phyloP scores from a whole-genome alignment of 2,888 invertebrate species.

The Leucophenga montana region DNA sequence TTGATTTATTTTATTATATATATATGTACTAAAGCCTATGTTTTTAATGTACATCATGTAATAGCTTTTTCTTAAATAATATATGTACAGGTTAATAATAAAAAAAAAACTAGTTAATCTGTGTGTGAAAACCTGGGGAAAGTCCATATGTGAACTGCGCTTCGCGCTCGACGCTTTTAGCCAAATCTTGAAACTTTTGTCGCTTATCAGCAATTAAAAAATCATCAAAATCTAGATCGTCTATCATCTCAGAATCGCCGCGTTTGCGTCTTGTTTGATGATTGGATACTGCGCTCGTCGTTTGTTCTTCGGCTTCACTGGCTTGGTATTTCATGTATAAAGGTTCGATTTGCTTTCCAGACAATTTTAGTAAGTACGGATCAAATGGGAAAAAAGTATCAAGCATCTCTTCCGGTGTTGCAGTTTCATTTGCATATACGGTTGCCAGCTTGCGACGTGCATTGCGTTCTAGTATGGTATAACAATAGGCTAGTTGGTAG shows the following conservation, averaged over 20 bases:
- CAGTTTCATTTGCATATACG: conserved; percentile 75
- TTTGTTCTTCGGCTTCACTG: conserved; percentile 61
- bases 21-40: too few relatives aligned
- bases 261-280: conserved; percentile 59
- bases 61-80: background rate
- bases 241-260: conserved; percentile 69
- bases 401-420: conserved; percentile 73
- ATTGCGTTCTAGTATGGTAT: conserved; percentile 91
- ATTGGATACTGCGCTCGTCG: conserved; percentile 11
- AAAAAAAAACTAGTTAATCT: conserved; percentile 21
- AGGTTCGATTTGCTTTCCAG: conserved; percentile 71
- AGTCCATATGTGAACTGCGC: conserved; percentile 68
- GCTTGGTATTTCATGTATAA: conserved; percentile 75
- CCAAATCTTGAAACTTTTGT: conserved; percentile 57
- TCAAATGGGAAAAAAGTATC: conserved; percentile 92
- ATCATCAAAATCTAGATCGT: conserved; percentile 68
- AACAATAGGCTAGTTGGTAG: conserved; percentile 94
- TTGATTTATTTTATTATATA: too few relatives aligned
- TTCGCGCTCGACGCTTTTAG: conserved; percentile 66
- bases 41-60: too few relatives aligned
- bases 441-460: conserved; percentile 77
- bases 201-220: conserved; percentile 70
- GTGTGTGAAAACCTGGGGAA: conserved; percentile 68
- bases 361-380: conserved; percentile 82
- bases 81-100: background rate